Conservation (phyloP, 2,797 vertebrate genomes). For the Neoniphon sammara region DNA sequence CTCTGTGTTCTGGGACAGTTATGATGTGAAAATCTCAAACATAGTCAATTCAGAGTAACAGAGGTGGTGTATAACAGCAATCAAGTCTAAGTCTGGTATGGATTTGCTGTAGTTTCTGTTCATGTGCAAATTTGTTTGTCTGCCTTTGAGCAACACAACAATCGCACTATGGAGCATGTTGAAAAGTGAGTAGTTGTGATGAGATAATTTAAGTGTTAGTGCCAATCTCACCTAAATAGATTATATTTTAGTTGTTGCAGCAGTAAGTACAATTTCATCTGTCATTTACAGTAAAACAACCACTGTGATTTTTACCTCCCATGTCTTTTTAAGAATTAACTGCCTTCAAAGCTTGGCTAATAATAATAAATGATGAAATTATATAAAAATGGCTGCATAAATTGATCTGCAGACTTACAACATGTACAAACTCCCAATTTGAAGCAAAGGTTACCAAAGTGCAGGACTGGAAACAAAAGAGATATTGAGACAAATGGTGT, state of each 20-base stretch:
- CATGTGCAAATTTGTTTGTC: background rate
- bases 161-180: background rate
- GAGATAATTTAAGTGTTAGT: background rate
- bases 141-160: background rate
- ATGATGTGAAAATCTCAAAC: background rate
- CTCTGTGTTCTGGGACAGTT: conserved; percentile 80
- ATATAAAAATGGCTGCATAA: too few species aligned
- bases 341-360: too few species aligned
- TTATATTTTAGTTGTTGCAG: background rate
- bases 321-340: too few species aligned
- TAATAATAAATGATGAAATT: too few species aligned
- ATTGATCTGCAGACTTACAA: too few species aligned
- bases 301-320: background rate
- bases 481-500: background rate
- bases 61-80: background rate
- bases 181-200: background rate
- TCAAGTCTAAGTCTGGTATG: background rate
- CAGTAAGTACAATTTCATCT: background rate
- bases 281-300: background rate
- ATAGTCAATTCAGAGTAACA: background rate
- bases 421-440: too few species aligned
- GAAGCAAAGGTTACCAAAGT: background rate
- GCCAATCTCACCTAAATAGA: background rate
- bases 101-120: background rate
- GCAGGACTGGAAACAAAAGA: background rate